Evolutionary conservation across 2,113 vertebrate species (phyloP).

Genomic region (Odontesthes bonariensis): DNA sequence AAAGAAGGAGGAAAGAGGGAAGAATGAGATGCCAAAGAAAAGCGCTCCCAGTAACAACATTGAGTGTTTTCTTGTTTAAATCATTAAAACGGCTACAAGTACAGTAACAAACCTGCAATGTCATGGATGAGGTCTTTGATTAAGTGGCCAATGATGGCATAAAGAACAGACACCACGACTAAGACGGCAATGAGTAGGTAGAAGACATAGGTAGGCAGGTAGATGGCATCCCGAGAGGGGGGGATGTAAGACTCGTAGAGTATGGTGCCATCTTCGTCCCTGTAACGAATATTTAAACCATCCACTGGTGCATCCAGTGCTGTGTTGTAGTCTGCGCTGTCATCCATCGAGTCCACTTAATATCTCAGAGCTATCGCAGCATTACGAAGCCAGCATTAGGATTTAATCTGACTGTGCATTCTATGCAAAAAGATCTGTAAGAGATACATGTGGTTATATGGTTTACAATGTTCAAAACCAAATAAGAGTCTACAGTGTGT

Average conservation of each 20-base stretch:
- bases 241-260: constrained; percentile 88
- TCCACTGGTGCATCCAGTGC: constrained; percentile 40
- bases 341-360: constrained; percentile 38
- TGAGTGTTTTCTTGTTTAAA: background rate
- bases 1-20: background rate
- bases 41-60: background rate
- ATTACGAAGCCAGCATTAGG: constrained; percentile 5
- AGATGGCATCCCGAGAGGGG: constrained; percentile 87
- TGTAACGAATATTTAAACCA: constrained; percentile 35
- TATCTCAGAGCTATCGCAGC: constrained; percentile 20
- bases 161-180: constrained; percentile 87
- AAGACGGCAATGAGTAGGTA: constrained; percentile 88
- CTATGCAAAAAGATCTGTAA: constrained; percentile 1
- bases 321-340: constrained; percentile 13
- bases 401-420: constrained; percentile 3
- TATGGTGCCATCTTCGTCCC: constrained; percentile 69
- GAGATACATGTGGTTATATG: background rate
- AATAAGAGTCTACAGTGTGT: background rate
- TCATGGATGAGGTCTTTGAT: constrained; percentile 93
- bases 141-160: constrained; percentile 93
- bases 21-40: background rate
- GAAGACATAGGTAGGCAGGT: constrained; percentile 85
- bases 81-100: background rate
- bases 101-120: constrained; percentile 81
- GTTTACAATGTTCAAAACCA: background rate